phyloP scores from a whole-genome alignment of 2,113 vertebrate species.

The Anser brachyrhynchus region DNA sequence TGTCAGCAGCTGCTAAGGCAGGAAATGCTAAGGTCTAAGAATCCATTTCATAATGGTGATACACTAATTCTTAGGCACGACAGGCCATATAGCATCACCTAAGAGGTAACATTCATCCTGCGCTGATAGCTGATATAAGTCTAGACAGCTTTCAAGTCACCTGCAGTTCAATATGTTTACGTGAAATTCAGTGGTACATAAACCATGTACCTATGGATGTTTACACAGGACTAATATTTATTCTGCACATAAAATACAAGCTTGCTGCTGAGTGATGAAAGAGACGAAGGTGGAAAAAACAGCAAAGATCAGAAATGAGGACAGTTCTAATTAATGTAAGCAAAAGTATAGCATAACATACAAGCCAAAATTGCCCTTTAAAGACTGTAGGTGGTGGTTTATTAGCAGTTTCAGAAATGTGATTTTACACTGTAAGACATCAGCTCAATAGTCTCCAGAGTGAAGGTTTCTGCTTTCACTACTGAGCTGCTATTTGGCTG shows the following conservation, averaged over 20 bases:
- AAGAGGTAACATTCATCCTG: background rate
- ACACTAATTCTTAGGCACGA: background rate
- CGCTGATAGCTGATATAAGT: background rate
- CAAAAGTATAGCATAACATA: background rate
- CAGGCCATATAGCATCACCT: background rate
- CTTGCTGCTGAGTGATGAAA: background rate
- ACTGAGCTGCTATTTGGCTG: constrained; percentile 33
- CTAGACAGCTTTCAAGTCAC: background rate
- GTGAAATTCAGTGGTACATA: background rate
- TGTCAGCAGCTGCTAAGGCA: background rate
- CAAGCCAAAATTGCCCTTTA: constrained; percentile 13
- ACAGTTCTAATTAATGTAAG: constrained; percentile 24
- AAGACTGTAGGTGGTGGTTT: background rate
- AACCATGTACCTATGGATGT: background rate
- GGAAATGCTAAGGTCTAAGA: background rate
- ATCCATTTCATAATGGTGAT: background rate
- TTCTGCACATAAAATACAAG: background rate
- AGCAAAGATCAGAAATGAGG: constrained; percentile 15
- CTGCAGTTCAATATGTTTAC: background rate
- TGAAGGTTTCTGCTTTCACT: constrained; percentile 41
- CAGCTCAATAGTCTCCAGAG: constrained; percentile 1
- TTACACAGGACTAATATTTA: background rate
- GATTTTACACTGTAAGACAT: background rate
- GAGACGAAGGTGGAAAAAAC: background rate
- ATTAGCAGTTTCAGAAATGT: constrained; percentile 49